phyloP scores from a whole-genome alignment of 2,113 vertebrate genomes.

The Aldabrachelys gigantea region DNA sequence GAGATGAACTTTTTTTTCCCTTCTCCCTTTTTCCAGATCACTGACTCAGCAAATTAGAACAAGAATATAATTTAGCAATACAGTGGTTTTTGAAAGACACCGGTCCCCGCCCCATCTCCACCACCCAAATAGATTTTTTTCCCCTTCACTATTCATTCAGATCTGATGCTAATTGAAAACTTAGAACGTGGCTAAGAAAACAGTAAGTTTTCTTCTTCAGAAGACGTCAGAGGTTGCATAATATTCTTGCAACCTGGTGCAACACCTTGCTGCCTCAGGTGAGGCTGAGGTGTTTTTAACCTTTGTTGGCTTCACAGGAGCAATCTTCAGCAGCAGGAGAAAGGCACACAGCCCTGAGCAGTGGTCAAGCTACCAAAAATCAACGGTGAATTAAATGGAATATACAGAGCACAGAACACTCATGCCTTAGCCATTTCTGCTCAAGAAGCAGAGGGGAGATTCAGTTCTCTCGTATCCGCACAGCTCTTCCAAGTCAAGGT shows the following conservation, averaged over 20 bases:
- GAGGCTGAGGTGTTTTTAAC: neutral
- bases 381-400: neutral
- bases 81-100: constrained; percentile 70
- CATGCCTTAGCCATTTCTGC: neutral
- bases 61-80: constrained; percentile 78
- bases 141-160: constrained; percentile 58
- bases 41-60: constrained; percentile 79
- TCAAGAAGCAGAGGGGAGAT: neutral
- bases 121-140: constrained; percentile 49
- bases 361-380: rapidly evolving
- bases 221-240: neutral
- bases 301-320: neutral
- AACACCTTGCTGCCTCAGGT: rapidly evolving
- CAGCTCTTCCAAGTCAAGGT: neutral
- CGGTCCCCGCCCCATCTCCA: constrained; percentile 34
- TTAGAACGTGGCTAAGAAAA: neutral
- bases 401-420: rapidly evolving
- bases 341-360: rapidly evolving
- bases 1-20: constrained; percentile 66
- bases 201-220: rapidly evolving
- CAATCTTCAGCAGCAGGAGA: neutral
- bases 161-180: constrained; percentile 69
- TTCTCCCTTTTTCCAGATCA: constrained; percentile 77
- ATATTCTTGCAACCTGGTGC: neutral
- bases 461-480: neutral